These are phyloP conservation scores for Cyanoramphus novaezelandiae DNA, from an alignment of 2,113 vertebrate genomes.

Conservation along the genomic window DNA sequence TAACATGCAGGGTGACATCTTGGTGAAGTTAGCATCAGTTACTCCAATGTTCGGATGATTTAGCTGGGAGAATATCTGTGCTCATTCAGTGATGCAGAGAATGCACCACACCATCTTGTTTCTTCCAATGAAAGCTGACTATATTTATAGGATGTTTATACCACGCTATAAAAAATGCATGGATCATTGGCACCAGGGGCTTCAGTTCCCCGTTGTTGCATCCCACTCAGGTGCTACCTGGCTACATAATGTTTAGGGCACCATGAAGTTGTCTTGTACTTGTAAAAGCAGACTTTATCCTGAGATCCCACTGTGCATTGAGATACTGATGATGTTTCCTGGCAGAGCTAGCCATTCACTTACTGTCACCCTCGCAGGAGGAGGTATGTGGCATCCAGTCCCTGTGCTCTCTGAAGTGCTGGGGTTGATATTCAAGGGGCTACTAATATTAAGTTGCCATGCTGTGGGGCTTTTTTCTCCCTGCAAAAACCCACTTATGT, in stretches of 20 bases:
- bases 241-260: not conserved
- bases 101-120: not conserved
- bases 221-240: not conserved
- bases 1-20: not conserved
- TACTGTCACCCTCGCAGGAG: not conserved
- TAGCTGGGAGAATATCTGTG: not conserved
- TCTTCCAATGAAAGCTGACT: not conserved
- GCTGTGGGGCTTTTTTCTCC: fast-evolving
- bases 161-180: not conserved
- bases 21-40: not conserved
- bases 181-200: not conserved
- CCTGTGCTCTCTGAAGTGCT: not conserved
- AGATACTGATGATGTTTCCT: not conserved
- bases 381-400: fast-evolving
- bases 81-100: not conserved
- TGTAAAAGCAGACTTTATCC: not conserved
- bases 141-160: not conserved
- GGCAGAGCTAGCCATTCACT: not conserved
- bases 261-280: not conserved
- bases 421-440: not conserved
- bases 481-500: not conserved
- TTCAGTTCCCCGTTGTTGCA: not conserved
- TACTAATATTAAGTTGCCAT: not conserved
- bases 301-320: not conserved
- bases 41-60: not conserved